These are phyloP conservation scores for Zonitis immaculata DNA, from an alignment of 2,888 invertebrate species.

Conservation along the genomic window DNA sequence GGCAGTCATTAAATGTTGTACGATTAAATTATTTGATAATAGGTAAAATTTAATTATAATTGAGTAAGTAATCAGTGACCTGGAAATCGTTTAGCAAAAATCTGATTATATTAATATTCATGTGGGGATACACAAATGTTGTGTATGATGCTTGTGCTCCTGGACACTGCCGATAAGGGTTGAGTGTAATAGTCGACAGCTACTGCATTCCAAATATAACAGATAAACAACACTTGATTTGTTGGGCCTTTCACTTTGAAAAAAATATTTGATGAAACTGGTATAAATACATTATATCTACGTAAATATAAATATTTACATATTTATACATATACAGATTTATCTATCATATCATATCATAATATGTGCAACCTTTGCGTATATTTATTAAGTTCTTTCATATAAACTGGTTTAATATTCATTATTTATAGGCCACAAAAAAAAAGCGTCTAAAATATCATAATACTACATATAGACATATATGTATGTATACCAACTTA, in stretches of 20 bases:
- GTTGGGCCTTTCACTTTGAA: constrained; percentile 25
- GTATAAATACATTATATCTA: no score
- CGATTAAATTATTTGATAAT: constrained; percentile 25
- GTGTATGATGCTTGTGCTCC: constrained; percentile 27
- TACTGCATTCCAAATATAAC: constrained; percentile 27
- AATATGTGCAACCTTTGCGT: no score
- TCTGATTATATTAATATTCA: constrained; percentile 32
- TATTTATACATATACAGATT: no score
- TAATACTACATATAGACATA: constrained; percentile 3
- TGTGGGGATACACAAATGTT: constrained; percentile 30
- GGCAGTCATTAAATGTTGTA: constrained; percentile 23
- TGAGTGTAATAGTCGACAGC: constrained; percentile 27
- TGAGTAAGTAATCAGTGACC: constrained; percentile 26
- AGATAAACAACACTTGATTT: constrained; percentile 29
- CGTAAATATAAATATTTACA: background rate
- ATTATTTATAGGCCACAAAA: no score
- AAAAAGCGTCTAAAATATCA: no score
- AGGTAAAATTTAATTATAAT: constrained; percentile 23
- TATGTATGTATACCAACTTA: no score
- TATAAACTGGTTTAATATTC: no score
- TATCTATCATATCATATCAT: no score
- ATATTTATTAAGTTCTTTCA: no score
- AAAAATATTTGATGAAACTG: constrained; percentile 25
- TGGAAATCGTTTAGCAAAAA: constrained; percentile 27
- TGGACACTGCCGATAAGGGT: constrained; percentile 30